Conservation (phyloP, 1,140 invertebrate species). For the Zaprionus tsacasi region DNA sequence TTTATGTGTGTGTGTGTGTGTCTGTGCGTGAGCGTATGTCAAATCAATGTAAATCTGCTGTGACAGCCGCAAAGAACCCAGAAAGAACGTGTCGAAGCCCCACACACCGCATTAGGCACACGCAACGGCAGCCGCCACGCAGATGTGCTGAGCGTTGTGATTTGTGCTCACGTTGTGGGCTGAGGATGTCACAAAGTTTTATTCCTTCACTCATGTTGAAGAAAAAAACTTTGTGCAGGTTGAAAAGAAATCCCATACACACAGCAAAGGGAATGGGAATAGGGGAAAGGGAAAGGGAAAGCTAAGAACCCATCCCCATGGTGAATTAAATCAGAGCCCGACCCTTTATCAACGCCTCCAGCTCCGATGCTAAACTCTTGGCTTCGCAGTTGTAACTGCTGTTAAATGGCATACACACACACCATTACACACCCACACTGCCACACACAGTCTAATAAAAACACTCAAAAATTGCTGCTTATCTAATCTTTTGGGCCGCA, state of each 20-base stretch:
- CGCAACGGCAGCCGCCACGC: slow-evolving; percentile 10
- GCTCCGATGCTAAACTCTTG: slow-evolving; percentile 6
- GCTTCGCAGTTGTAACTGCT: slow-evolving; percentile 20
- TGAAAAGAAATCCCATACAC: neutral
- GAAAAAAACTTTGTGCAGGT: slow-evolving; percentile 21
- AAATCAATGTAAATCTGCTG: slow-evolving; percentile 65
- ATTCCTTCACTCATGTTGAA: neutral
- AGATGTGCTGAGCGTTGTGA: slow-evolving; percentile 17
- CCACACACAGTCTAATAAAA: slow-evolving; percentile 24
- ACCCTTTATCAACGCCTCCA: slow-evolving; percentile 27
- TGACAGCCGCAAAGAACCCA: slow-evolving; percentile 48
- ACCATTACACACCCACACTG: neutral
- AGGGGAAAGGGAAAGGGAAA: neutral
- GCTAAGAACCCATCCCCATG: neutral
- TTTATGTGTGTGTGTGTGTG: neutral
- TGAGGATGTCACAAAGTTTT: slow-evolving; percentile 7
- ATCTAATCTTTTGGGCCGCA: slow-evolving; percentile 29
- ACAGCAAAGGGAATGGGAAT: neutral
- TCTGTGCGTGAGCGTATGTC: slow-evolving; percentile 17
- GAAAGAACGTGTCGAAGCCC: slow-evolving; percentile 45
- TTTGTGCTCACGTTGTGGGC: slow-evolving; percentile 35
- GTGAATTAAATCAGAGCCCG: slow-evolving; percentile 16
- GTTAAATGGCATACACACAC: slow-evolving; percentile 25
- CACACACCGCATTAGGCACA: slow-evolving; percentile 7
- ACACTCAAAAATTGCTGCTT: slow-evolving; percentile 36